These are phyloP conservation scores for Ctenoplectra terminalis DNA, from an alignment of 1,140 invertebrate species.

Conservation along the genomic window DNA sequence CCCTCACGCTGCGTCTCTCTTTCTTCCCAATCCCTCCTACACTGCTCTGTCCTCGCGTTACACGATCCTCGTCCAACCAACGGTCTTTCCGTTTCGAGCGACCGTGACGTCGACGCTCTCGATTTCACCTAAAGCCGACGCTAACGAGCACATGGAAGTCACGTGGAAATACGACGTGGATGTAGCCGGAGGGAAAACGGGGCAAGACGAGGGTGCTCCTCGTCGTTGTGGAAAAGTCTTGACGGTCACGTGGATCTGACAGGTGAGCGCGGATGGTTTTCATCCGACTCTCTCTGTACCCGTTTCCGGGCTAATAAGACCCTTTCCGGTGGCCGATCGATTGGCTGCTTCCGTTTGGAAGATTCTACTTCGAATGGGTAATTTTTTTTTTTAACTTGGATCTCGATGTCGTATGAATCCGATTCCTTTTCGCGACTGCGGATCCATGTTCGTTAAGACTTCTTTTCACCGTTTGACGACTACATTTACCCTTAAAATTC, in stretches of 20 bases:
- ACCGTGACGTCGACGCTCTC: slow-evolving; percentile 78
- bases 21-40: not conserved
- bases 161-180: slow-evolving; percentile 77
- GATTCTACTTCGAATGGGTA: too few relatives aligned
- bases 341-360: not conserved
- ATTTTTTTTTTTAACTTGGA: not conserved
- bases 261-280: slow-evolving; percentile 59
- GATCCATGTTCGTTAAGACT: too few relatives aligned
- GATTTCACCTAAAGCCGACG: slow-evolving; percentile 82
- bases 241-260: slow-evolving; percentile 67
- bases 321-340: not conserved
- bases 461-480: too few relatives aligned
- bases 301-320: slow-evolving; percentile 28
- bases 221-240: slow-evolving; percentile 48
- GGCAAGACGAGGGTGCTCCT: not conserved
- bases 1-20: not conserved
- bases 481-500: too few relatives aligned
- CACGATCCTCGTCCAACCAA: not conserved
- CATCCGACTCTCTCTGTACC: slow-evolving; percentile 9
- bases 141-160: slow-evolving; percentile 83
- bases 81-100: slow-evolving; percentile 61
- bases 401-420: too few relatives aligned
- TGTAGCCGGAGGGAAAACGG: slow-evolving; percentile 35
- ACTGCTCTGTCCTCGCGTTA: not conserved
- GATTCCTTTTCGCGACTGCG: too few relatives aligned